Evolutionary conservation across 2,113 vertebrate species (phyloP).

Genomic region (Pteruthius melanotis): DNA sequence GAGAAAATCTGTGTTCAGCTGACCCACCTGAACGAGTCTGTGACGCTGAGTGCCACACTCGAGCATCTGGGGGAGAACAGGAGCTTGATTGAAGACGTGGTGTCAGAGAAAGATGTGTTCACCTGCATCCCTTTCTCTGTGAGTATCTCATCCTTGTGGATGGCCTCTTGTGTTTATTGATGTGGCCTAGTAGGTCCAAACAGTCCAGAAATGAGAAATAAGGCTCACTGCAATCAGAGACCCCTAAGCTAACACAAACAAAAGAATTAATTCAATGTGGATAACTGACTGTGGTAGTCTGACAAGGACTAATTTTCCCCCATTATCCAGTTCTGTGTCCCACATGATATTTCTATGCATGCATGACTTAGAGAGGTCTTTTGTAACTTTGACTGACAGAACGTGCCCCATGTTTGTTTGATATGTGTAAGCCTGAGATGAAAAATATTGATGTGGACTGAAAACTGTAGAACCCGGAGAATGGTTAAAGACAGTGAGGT

Average conservation of each 20-base stretch:
- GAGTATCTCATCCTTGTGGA: not conserved
- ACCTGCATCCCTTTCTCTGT: constrained; percentile 53
- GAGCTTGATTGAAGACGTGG: constrained; percentile 53
- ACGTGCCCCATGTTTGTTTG: not conserved
- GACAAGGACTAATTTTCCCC: not conserved
- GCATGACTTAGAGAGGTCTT: not conserved
- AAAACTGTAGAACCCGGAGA: not conserved
- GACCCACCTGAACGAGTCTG: constrained; percentile 70
- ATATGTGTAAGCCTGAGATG: not conserved
- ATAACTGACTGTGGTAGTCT: not conserved
- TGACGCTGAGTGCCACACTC: constrained; percentile 41
- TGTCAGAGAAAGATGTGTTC: not conserved
- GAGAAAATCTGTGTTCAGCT: constrained; percentile 69
- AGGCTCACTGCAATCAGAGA: not conserved
- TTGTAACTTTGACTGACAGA: not conserved
- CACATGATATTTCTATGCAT: not conserved
- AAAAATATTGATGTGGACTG: not conserved
- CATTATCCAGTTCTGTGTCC: not conserved
- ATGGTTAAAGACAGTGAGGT: not conserved
- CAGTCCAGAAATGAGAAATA: not conserved
- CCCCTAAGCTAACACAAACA: not conserved
- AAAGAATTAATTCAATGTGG: not conserved
- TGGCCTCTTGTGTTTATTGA: not conserved
- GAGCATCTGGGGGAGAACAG: constrained; percentile 43
- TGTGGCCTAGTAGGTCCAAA: not conserved